Evolutionary conservation across 2,888 invertebrate species (phyloP).

Genomic region (Cacoxenus indagator): DNA sequence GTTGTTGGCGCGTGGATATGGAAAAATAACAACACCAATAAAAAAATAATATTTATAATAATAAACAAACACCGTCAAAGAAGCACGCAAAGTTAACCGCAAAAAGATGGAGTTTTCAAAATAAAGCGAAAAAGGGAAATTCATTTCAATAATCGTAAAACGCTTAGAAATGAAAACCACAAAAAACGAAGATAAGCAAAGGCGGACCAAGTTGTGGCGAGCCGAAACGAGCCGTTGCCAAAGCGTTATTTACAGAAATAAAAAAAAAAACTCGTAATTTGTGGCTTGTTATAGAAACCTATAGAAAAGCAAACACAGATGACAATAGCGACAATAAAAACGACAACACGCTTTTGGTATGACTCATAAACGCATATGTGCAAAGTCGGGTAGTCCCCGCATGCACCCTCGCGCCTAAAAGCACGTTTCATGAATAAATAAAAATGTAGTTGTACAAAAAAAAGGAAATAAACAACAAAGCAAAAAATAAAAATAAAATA

Average conservation of each 20-base stretch:
- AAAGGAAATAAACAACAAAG: constrained; percentile 11
- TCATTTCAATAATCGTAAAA: background rate
- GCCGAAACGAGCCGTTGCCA: background rate
- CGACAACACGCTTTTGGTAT: constrained; percentile 27
- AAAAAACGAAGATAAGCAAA: background rate
- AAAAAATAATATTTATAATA: background rate
- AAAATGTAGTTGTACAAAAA: background rate
- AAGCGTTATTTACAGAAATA: background rate
- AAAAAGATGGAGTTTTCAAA: background rate
- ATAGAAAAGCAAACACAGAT: background rate
- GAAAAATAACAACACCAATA: no score
- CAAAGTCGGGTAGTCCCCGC: background rate
- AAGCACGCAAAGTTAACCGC: background rate
- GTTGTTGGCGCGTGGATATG: no score
- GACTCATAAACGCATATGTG: constrained; percentile 11
- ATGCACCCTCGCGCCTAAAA: background rate
- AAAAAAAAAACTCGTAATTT: background rate
- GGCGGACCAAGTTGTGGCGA: background rate
- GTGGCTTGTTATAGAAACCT: background rate
- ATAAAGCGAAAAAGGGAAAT: background rate
- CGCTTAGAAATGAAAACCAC: background rate
- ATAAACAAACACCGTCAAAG: background rate
- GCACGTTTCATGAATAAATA: constrained; percentile 11
- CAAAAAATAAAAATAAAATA: constrained; percentile 5
- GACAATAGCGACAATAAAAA: constrained; percentile 14